These are phyloP conservation scores for Agelastica alni DNA, from an alignment of 2,888 invertebrate genomes.

Conservation along the genomic window DNA sequence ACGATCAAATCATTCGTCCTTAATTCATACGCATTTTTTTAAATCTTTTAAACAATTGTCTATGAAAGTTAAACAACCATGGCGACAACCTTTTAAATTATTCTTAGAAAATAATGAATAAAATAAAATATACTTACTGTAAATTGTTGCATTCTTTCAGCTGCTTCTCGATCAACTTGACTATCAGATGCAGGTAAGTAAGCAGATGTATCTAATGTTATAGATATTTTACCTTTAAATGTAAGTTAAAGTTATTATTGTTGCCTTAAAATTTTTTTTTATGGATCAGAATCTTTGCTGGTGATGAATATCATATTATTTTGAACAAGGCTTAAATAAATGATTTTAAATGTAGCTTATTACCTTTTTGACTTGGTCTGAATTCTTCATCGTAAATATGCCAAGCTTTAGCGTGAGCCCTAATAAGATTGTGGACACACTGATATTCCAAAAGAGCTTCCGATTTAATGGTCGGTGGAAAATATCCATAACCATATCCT, in stretches of 20 bases:
- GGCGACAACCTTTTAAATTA: no score
- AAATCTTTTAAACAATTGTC: no score
- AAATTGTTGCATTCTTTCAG: constrained; percentile 60
- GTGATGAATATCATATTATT: no score
- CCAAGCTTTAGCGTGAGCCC: constrained; percentile 68
- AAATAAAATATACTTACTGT: constrained; percentile 56
- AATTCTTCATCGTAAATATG: constrained; percentile 63
- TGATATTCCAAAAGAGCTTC: constrained; percentile 65
- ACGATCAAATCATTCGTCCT: no score
- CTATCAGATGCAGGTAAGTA: constrained; percentile 58
- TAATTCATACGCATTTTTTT: no score
- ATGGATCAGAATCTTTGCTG: no score
- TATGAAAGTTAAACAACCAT: no score
- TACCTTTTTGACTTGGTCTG: constrained; percentile 57
- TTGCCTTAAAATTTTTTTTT: no score
- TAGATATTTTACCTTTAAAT: constrained; percentile 60
- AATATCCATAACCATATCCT: constrained; percentile 47
- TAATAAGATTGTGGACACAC: constrained; percentile 65
- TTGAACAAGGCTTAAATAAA: no score
- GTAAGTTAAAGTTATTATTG: no score
- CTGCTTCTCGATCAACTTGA: constrained; percentile 58
- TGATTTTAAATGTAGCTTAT: no score
- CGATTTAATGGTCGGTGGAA: constrained; percentile 57
- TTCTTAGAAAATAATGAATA: no score
- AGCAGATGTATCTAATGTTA: constrained; percentile 61